These are phyloP conservation scores for Anarrhichthys ocellatus DNA, from an alignment of 2,113 vertebrate genomes.

Conservation along the genomic window DNA sequence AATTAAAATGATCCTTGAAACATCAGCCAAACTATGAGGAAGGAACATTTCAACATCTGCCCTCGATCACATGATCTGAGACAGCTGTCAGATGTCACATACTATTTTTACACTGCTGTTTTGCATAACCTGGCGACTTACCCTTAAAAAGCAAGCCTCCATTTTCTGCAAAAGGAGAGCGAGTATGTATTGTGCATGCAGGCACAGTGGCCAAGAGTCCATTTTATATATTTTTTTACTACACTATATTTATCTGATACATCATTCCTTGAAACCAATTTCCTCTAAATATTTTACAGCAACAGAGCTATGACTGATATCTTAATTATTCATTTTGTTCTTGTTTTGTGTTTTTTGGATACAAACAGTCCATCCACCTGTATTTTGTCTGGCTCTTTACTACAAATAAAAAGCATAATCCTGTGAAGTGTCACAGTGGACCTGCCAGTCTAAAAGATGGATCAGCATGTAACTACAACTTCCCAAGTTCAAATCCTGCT, in stretches of 20 bases:
- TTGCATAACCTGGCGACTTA: not conserved
- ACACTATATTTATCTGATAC: not conserved
- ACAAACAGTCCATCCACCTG: not conserved
- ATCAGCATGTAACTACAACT: no score
- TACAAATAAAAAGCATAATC: not conserved
- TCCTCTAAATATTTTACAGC: not conserved
- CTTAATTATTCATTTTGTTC: not conserved
- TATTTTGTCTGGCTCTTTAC: not conserved
- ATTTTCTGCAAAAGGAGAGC: not conserved
- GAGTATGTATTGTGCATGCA: not conserved
- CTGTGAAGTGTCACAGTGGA: not conserved
- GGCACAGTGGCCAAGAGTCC: not conserved
- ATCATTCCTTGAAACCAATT: not conserved
- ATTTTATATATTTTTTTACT: not conserved
- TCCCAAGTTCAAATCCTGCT: not conserved
- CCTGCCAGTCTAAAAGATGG: not conserved
- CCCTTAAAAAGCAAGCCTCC: not conserved
- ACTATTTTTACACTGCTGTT: not conserved
- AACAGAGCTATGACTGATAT: not conserved
- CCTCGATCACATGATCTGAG: not conserved
- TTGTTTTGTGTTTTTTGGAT: not conserved
- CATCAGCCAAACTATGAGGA: not conserved
- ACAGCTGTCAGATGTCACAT: not conserved
- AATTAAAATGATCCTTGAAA: not conserved
- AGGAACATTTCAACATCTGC: not conserved